Conservation (phyloP, 2,888 invertebrate species). For the Drosophila prolongata region DNA sequence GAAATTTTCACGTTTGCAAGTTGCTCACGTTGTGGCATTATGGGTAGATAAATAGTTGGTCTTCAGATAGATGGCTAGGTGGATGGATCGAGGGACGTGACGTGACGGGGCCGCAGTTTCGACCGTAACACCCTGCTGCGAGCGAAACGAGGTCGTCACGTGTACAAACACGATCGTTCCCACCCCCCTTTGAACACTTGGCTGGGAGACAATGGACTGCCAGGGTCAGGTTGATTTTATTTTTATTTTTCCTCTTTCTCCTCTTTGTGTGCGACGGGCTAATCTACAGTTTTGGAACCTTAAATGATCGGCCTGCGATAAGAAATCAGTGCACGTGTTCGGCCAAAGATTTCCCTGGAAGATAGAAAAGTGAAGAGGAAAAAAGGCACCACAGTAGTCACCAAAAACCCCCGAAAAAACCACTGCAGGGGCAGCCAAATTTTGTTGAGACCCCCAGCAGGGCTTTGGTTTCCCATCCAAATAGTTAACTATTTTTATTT, state of each 20-base stretch:
- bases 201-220: slow-evolving; percentile 53
- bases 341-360: slow-evolving; percentile 61
- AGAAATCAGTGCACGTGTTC: slow-evolving; percentile 76
- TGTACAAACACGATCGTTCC: slow-evolving; percentile 68
- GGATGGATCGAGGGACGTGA: slow-evolving; percentile 37
- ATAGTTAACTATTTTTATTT: slow-evolving; percentile 58
- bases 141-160: slow-evolving; percentile 73
- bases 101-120: slow-evolving; percentile 52
- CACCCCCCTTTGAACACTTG: slow-evolving; percentile 22
- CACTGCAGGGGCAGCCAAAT: slow-evolving; percentile 34
- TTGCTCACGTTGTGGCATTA: slow-evolving; percentile 60
- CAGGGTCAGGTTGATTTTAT: slow-evolving; percentile 72
- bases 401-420: slow-evolving; percentile 34
- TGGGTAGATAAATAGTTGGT: slow-evolving; percentile 33
- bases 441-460: slow-evolving; percentile 62
- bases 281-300: slow-evolving; percentile 65
- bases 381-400: slow-evolving; percentile 64
- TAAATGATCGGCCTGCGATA: slow-evolving; percentile 68
- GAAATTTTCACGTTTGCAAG: slow-evolving; percentile 59
- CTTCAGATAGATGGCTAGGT: slow-evolving; percentile 18
- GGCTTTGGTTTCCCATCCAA: slow-evolving; percentile 67
- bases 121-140: slow-evolving; percentile 61
- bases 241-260: slow-evolving; percentile 42
- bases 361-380: slow-evolving; percentile 36
- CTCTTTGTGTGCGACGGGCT: slow-evolving; percentile 45